Conservation (phyloP, 1,140 invertebrate genomes). For the Meteorus sp. region DNA sequence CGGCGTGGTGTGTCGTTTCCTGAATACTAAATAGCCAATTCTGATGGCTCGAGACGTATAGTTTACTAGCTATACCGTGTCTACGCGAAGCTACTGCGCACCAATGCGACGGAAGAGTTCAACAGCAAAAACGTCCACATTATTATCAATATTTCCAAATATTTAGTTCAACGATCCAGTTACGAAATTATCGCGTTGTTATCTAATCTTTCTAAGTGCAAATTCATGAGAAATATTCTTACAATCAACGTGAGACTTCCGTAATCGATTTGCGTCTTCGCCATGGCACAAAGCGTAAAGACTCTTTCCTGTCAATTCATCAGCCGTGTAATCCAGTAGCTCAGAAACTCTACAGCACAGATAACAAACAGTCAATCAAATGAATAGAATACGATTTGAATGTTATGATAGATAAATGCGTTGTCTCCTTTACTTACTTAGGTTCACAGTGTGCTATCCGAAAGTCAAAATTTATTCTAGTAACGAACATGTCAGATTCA, state of each 20-base stretch:
- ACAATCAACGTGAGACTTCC: conserved; percentile 92
- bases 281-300: conserved; percentile 93
- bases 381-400: neutral
- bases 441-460: conserved; percentile 96
- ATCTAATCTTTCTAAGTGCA: neutral
- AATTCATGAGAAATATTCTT: conserved; percentile 61
- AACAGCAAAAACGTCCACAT: conserved; percentile 14
- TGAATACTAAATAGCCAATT: conserved; percentile 53
- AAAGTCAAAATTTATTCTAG: conserved; percentile 93
- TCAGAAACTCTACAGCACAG: conserved; percentile 87
- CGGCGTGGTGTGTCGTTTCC: conserved; percentile 43
- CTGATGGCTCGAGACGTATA: conserved; percentile 42
- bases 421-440: conserved; percentile 67
- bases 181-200: neutral
- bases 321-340: conserved; percentile 87
- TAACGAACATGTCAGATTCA: conserved; percentile 96
- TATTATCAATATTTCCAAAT: neutral
- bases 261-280: conserved; percentile 89
- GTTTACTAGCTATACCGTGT: too few relatives aligned
- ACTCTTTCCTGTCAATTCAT: conserved; percentile 92
- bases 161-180: neutral
- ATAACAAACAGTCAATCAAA: too few relatives aligned
- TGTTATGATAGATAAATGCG: neutral
- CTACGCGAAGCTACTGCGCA: conserved; percentile 24
- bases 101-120: neutral